A percentile compares a stretch with the other conserved stretches of the same genome.
Evolutionary conservation across 2,888 invertebrate genomes (phyloP).

Genomic region (Asteroscopus sphinx): DNA sequence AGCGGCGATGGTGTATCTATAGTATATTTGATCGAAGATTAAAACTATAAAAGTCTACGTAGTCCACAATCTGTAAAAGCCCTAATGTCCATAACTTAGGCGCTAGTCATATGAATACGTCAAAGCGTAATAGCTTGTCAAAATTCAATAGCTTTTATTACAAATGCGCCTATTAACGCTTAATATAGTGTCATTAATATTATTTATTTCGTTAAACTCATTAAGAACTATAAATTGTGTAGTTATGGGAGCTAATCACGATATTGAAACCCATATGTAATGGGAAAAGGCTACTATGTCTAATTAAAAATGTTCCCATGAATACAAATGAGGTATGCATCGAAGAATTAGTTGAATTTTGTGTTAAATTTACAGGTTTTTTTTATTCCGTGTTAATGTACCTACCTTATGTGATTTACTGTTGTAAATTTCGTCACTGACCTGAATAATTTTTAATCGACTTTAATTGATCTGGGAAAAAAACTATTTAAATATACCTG

Average conservation of each 20-base stretch:
- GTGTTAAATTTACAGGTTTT: slow-evolving; percentile 1
- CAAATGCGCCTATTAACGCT: slow-evolving; percentile 40
- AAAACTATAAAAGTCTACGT: neutral
- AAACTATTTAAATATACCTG: no score
- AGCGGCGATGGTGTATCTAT: no score
- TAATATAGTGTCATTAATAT: slow-evolving; percentile 35
- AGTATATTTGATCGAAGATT: no score
- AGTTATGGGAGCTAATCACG: slow-evolving; percentile 42
- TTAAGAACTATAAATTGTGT: slow-evolving; percentile 38
- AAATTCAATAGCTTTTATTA: slow-evolving; percentile 37
- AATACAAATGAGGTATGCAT: slow-evolving; percentile 38
- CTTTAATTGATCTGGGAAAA: slow-evolving; percentile 18
- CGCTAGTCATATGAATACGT: slow-evolving; percentile 20
- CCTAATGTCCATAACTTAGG: slow-evolving; percentile 18
- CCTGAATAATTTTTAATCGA: neutral
- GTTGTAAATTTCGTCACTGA: slow-evolving; percentile 8
- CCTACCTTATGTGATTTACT: slow-evolving; percentile 16
- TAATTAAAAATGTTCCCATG: slow-evolving; percentile 50
- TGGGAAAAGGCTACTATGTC: slow-evolving; percentile 22
- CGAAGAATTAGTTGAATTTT: slow-evolving; percentile 1
- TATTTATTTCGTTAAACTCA: slow-evolving; percentile 38
- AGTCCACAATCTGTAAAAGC: neutral
- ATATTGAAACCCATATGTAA: slow-evolving; percentile 13
- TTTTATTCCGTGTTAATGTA: no score
- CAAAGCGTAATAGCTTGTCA: slow-evolving; percentile 36